Evolutionary conservation across 2,113 vertebrate genomes (phyloP), one percentile per base, ranked within the genome.

Genomic region (Xiphophorus maculatus): DNA sequence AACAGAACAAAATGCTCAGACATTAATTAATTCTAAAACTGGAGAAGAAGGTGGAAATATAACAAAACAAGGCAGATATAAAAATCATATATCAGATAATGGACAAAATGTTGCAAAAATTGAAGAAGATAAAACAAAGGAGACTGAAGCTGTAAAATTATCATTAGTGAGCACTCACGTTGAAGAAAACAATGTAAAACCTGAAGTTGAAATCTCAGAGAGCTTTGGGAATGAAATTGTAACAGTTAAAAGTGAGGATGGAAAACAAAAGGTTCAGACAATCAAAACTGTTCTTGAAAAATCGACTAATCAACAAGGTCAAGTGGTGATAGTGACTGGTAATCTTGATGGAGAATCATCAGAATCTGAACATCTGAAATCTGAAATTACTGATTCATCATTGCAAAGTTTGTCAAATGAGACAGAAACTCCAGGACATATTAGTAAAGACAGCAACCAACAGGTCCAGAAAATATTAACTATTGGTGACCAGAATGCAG

Each of bases 191-290:
- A 32, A 79, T 54, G 54, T 66, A 1, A 11, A 42, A 33, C 61
- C 19, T 54, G 28, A 69, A 68, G 48, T 29, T 33, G 78, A 66
- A 25, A 76, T 60, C 29, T 32, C 70, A 61, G 72, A 77, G 14
- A 32, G 22, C 69, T 32, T 58, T 28, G 12, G 14, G 13, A 67
- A 37, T 19, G 51, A 69, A 62, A 25, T 14, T 37, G 17, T 13
- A 15, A n/a, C 19, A 13, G n/a, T 54, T 27, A 35, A 74, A 1
- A n/a, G 19, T 58, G 48, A 71, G 58, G 58, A 37, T 28, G n/a
- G n/a, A 12, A 40, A 17, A 32, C 17, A 72, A 32, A 33, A 63
- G 19, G 61, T 62, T 6, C 42, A 29, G 25, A 78, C 11, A 32
- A 5, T 48, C 7, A 4, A 3, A 30, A n/a, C 32, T 8, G 12